A percentile compares a stretch with the other conserved stretches of the same genome.
Evolutionary conservation across 2,888 invertebrate genomes (phyloP).

Genomic region (Smittia sp.): DNA sequence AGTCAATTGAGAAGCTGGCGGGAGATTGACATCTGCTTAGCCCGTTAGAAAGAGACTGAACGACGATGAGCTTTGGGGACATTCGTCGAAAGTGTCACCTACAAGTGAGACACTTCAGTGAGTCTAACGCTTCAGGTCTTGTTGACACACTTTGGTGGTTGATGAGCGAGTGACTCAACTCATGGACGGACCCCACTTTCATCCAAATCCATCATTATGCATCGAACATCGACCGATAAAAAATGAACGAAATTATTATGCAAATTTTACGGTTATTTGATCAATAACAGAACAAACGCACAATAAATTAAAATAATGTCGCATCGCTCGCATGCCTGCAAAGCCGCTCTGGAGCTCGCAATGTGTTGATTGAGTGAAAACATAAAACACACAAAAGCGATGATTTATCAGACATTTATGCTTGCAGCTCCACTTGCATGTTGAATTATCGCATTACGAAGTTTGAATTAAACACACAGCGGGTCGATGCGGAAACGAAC

Average conservation of each 20-base stretch:
- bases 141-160: no score
- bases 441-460: background rate
- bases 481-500: background rate
- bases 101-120: no score
- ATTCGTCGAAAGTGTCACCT: background rate
- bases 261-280: slow-evolving; percentile 34
- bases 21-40: slow-evolving; percentile 3
- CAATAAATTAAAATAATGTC: slow-evolving; percentile 6
- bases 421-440: background rate
- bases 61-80: background rate
- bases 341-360: background rate
- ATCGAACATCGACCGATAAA: background rate
- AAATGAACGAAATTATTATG: slow-evolving; percentile 7
- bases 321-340: background rate
- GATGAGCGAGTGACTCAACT: no score
- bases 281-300: slow-evolving; percentile 25
- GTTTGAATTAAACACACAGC: background rate
- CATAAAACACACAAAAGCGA: background rate
- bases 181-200: no score
- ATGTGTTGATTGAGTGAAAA: slow-evolving; percentile 21
- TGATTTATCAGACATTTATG: slow-evolving; percentile 6
- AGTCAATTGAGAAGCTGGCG: background rate
- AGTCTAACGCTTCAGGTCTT: no score
- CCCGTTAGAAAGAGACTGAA: no score
- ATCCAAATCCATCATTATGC: no score